Evolutionary conservation across 1,140 invertebrate genomes (phyloP).

Genomic region (Drosophila subpulchrella): DNA sequence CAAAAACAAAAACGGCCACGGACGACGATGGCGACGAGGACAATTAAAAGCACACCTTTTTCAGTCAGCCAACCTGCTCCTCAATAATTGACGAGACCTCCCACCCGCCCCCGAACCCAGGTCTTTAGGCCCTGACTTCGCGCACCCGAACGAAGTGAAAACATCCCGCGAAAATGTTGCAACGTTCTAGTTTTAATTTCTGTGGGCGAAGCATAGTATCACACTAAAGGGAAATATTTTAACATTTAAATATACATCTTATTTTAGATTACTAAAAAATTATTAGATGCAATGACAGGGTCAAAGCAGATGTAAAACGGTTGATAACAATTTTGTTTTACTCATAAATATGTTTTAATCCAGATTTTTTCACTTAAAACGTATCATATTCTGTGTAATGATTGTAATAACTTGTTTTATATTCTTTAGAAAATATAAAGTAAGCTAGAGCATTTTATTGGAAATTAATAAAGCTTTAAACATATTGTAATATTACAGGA

Average conservation of each 20-base stretch:
- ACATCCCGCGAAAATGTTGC: slow-evolving; percentile 70
- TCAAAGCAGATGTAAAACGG: too few relatives aligned
- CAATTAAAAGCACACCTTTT: slow-evolving; percentile 82
- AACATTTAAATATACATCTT: background rate
- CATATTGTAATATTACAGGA: too few relatives aligned
- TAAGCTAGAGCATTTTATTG: too few relatives aligned
- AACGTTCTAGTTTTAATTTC: slow-evolving; percentile 76
- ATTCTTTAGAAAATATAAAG: too few relatives aligned
- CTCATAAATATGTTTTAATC: too few relatives aligned
- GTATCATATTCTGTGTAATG: too few relatives aligned
- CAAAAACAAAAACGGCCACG: slow-evolving; percentile 27
- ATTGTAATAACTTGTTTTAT: too few relatives aligned
- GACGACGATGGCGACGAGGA: slow-evolving; percentile 51
- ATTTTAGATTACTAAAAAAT: too few relatives aligned
- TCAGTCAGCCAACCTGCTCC: slow-evolving; percentile 57
- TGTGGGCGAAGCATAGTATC: slow-evolving; percentile 2
- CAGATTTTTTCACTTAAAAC: too few relatives aligned
- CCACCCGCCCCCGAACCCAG: slow-evolving; percentile 1
- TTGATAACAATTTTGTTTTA: too few relatives aligned
- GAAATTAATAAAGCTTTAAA: too few relatives aligned
- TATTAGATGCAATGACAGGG: too few relatives aligned
- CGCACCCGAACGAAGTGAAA: slow-evolving; percentile 48
- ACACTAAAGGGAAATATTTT: background rate
- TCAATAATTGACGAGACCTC: slow-evolving; percentile 75
- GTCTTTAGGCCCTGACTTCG: background rate